Evolutionary conservation across 2,888 invertebrate genomes (phyloP).

Genomic region (Deroplatys truncata): DNA sequence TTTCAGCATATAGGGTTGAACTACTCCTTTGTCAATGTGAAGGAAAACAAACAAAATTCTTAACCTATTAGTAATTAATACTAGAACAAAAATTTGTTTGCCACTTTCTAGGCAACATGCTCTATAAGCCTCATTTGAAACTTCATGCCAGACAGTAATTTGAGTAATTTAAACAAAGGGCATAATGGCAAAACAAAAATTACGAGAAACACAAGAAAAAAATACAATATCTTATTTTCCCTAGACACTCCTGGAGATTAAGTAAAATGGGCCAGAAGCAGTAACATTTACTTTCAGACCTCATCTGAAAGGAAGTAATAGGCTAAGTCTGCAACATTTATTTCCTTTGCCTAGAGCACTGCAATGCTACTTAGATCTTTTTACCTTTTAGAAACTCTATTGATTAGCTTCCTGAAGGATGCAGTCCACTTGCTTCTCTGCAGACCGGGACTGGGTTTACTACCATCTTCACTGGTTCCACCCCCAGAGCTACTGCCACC

Average conservation of each 20-base stretch:
- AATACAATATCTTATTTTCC: background rate
- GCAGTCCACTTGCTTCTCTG: slow-evolving; percentile 58
- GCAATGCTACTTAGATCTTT: background rate
- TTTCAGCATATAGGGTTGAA: too few species aligned
- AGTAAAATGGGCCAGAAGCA: background rate
- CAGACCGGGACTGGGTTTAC: slow-evolving; percentile 35
- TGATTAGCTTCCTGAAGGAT: slow-evolving; percentile 55
- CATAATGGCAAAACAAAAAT: too few species aligned
- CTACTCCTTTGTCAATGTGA: too few species aligned
- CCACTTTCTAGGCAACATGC: too few species aligned
- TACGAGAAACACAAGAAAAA: background rate
- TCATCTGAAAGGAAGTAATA: too few species aligned
- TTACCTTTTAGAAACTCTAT: slow-evolving; percentile 33
- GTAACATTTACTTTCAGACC: background rate
- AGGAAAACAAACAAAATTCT: too few species aligned
- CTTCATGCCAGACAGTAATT: too few species aligned
- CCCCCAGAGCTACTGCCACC: slow-evolving; percentile 35
- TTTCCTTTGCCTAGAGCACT: background rate
- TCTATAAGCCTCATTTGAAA: too few species aligned
- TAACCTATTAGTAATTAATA: too few species aligned
- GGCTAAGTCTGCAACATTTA: background rate
- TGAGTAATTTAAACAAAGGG: too few species aligned
- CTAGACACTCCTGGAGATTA: background rate
- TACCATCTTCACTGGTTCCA: slow-evolving; percentile 36
- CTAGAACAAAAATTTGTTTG: too few species aligned